phyloP scores from a whole-genome alignment of 2,113 vertebrate genomes.

The Hydrochoerus hydrochaeris region DNA sequence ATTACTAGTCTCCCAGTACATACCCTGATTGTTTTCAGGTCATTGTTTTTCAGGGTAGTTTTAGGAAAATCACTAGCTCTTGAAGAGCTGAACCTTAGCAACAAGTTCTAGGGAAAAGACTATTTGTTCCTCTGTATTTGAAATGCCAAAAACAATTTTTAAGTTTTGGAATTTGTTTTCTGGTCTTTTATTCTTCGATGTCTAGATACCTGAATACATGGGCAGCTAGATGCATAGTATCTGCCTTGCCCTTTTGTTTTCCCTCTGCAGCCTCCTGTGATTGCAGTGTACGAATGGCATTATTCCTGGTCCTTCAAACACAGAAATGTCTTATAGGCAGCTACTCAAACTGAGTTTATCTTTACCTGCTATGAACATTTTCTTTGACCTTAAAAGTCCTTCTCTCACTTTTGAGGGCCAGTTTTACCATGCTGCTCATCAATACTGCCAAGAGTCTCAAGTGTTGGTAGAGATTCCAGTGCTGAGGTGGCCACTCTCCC shows the following conservation, averaged over 20 bases:
- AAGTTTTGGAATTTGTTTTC: not conserved
- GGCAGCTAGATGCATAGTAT: not conserved
- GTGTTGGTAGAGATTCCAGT: rapidly evolving
- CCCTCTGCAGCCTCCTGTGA: not conserved
- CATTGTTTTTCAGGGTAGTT: not conserved
- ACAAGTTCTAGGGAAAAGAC: not conserved
- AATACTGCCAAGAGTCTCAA: not conserved
- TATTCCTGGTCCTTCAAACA: not conserved
- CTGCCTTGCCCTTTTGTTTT: not conserved
- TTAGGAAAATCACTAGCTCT: not conserved
- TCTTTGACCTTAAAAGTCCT: not conserved
- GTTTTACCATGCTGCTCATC: not conserved
- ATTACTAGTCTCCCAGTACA: not conserved
- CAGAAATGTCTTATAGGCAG: not conserved
- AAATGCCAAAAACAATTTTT: not conserved
- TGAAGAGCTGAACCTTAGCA: not conserved
- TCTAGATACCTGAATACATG: not conserved
- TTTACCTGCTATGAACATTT: not conserved
- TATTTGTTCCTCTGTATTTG: not conserved
- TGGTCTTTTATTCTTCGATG: not conserved
- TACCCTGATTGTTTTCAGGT: not conserved
- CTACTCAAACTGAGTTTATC: not conserved
- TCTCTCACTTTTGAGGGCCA: not conserved
- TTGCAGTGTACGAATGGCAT: not conserved
- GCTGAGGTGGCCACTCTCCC: not conserved